Evolutionary conservation across 2,113 vertebrate species (phyloP), one percentile per base, ranked within the genome.

Genomic region (Aspiorhynchus laticeps): DNA sequence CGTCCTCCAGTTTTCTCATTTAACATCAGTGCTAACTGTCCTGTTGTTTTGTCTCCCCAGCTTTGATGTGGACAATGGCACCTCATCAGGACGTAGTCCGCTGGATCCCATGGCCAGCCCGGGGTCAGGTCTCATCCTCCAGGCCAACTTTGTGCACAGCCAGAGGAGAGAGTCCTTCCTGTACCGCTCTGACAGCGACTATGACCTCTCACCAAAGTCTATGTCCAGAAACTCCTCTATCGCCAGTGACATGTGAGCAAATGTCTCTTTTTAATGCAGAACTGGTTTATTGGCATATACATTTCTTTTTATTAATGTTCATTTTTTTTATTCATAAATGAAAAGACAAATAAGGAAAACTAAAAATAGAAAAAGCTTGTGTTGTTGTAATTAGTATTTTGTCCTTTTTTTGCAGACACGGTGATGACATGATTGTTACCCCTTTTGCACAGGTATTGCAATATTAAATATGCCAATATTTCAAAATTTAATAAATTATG

Each of bases 201-300:
- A 99, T 93, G 98, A 99, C 93, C 97, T 99, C 88, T 99, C 98
- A 74, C 98, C 98, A 86, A 99, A 99, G 93, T 98, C 98, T 63
- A 98, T 99, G 97, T 99, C 98, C 89, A 95, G 98, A 87, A 99
- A 99, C 95, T 99, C 98, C 95, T 99, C 98, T 93, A 99, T 99
- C 87, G 98, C 98, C 92, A 99, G 98, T 93, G 98, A 99, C 92
- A 99, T 99, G 98, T 99, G 91, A 99, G 89, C 28, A 78, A 59
- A 36, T 21, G 26, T 69, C n/a, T 28, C 21, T 48, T 21, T 41
- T 48, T 63, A 28, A 46, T 51, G 17, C 43, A 56, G 24, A 46
- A 53, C 83, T 17, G 51, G 7, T n/a, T 85, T 14, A 43, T 3
- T 63, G 0, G 24, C 9, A 53, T 51, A 9, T 79, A 15, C 5